phyloP scores from a whole-genome alignment of 1,140 invertebrate genomes.

The Hyphantria cunea region DNA sequence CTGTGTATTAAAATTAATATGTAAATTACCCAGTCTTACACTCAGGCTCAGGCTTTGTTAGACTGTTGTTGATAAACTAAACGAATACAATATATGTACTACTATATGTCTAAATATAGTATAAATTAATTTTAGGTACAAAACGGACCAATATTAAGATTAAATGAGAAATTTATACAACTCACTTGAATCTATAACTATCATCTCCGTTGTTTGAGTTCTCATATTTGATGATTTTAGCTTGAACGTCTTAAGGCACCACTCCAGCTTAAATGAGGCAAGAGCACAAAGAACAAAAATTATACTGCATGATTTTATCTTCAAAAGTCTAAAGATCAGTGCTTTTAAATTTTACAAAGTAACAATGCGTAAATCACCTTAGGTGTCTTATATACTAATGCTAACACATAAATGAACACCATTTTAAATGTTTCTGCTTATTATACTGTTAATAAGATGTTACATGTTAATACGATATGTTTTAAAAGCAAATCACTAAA shows the following conservation, averaged over 20 bases:
- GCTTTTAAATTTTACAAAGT: background rate
- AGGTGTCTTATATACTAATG: background rate
- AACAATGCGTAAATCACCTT: background rate
- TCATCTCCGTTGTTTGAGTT: background rate
- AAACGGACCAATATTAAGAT: no score
- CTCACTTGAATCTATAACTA: slow-evolving; percentile 1
- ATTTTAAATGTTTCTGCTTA: slow-evolving; percentile 1
- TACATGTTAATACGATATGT: background rate
- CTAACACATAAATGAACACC: background rate
- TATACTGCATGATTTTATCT: background rate
- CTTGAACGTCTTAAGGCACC: background rate
- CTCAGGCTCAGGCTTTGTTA: no score
- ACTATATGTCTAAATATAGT: no score
- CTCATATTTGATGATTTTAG: background rate
- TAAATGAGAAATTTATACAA: background rate
- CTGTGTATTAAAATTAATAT: no score
- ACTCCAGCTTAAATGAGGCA: background rate
- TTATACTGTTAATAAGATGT: background rate
- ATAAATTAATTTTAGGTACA: no score
- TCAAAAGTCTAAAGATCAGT: background rate
- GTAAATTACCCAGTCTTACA: no score
- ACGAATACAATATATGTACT: no score
- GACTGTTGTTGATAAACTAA: no score
- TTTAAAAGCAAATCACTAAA: background rate
- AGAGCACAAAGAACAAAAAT: background rate